Conservation (phyloP, 2,888 invertebrate genomes). For the Entomobrya proxima region DNA sequence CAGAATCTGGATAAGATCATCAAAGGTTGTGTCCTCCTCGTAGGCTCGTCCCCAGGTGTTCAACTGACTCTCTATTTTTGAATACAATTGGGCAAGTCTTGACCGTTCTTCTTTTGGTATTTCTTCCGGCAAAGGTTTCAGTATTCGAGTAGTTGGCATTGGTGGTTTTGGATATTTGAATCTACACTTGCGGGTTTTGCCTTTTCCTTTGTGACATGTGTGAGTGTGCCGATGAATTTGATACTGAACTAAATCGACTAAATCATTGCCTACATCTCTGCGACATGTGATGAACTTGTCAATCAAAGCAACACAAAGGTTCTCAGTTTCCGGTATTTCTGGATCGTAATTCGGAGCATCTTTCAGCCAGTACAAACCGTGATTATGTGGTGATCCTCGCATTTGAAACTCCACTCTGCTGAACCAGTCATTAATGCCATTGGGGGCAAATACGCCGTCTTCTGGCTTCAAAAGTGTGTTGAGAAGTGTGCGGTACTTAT, state of each 20-base stretch:
- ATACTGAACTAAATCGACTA: not conserved
- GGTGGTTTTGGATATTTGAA: constrained; percentile 57
- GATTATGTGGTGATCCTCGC: constrained; percentile 56
- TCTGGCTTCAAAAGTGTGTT: not conserved
- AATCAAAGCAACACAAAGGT: constrained; percentile 40
- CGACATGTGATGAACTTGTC: constrained; percentile 56
- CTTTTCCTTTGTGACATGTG: constrained; percentile 32
- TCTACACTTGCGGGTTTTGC: constrained; percentile 35
- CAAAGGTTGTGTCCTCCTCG: not conserved
- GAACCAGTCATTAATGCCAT: constrained; percentile 9
- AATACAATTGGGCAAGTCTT: no score
- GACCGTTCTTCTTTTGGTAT: no score
- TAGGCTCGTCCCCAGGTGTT: not conserved
- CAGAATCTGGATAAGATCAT: not conserved
- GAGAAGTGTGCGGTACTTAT: not conserved
- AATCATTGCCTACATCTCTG: not conserved
- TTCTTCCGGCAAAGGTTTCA: constrained; percentile 13
- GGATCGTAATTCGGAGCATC: constrained; percentile 32
- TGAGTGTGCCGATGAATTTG: constrained; percentile 58
- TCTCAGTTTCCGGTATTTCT: not conserved
- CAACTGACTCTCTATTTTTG: no score
- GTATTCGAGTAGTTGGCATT: constrained; percentile 19
- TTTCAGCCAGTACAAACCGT: constrained; percentile 57
- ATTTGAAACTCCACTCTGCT: constrained; percentile 62
- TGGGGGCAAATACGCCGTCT: not conserved